phyloP scores from a whole-genome alignment of 2,113 vertebrate genomes.

The Ovis aries region ARS-UI_Ramb_v3.0 NC_056063.1:83792501-83793000 shows the following conservation, averaged over 20 bases:
- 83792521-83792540: constrained; percentile 49
- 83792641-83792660: background rate
- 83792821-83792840: background rate
- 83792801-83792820: background rate
- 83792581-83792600: constrained; percentile 35
- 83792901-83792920: background rate
- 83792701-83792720: background rate
- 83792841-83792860: background rate
- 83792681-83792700: background rate
- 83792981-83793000: background rate
- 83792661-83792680: background rate
- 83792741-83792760: rapidly evolving
- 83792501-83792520: constrained; percentile 53
- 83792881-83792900: background rate
- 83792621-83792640: constrained; percentile 12
- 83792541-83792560: background rate
- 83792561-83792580: constrained; percentile 58
- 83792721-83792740: background rate
- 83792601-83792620: background rate
- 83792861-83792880: rapidly evolving
- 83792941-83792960: background rate
- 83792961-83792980: background rate
- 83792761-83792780: background rate
- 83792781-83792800: background rate
- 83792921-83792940: background rate